phyloP scores from a whole-genome alignment of 2,113 vertebrate genomes.

The Oreamnos americanus region DNA sequence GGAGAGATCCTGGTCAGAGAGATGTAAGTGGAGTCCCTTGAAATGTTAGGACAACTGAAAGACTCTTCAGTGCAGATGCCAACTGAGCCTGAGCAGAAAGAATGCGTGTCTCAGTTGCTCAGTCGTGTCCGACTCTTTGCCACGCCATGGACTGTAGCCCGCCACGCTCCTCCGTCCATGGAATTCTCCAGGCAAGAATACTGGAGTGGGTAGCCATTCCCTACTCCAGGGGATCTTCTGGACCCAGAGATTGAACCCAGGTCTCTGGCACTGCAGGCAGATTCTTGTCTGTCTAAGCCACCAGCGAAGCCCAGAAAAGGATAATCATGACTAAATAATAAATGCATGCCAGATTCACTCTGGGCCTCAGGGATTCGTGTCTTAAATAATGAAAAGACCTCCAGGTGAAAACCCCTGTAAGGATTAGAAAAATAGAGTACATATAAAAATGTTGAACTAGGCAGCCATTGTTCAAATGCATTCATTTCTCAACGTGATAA shows the following conservation, averaged over 20 bases:
- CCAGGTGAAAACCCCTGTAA: neutral
- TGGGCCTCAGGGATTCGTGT: accelerated
- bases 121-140: neutral
- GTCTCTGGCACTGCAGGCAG: neutral
- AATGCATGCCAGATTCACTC: no score
- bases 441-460: neutral
- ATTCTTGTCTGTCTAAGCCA: neutral
- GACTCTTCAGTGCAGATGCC: no score
- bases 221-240: neutral
- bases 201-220: neutral
- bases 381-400: neutral
- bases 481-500: neutral
- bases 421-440: neutral
- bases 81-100: neutral
- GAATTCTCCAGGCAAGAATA: neutral
- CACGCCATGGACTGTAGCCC: neutral
- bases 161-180: accelerated
- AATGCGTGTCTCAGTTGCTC: neutral
- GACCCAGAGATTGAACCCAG: neutral
- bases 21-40: neutral
- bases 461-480: neutral
- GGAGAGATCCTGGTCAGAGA: neutral
- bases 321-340: no score
- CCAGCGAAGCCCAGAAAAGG: neutral
- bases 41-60: neutral